Evolutionary conservation across 2,797 vertebrate genomes (phyloP).

Genomic region (Acestrorhynchus altus): DNA sequence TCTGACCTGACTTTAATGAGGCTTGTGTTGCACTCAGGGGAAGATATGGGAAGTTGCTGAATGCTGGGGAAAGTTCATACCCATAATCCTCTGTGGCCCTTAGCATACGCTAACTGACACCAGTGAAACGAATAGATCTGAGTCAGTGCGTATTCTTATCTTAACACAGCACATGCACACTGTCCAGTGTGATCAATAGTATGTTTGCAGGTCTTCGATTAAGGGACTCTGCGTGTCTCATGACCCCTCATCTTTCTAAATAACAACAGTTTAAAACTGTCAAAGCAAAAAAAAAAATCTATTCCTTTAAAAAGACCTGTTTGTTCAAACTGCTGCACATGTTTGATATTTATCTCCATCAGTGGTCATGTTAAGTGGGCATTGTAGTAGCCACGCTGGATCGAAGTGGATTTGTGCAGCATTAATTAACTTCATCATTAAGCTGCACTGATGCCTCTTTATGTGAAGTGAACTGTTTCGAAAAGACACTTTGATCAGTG

Average conservation of each 20-base stretch:
- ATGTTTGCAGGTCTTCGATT: slow-evolving; percentile 26
- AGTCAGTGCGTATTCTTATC: slow-evolving; percentile 44
- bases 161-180: slow-evolving; percentile 32
- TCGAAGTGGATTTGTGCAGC: slow-evolving; percentile 17
- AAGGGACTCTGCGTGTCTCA: neutral
- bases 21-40: slow-evolving; percentile 3
- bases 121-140: slow-evolving; percentile 7
- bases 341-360: slow-evolving; percentile 13
- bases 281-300: neutral
- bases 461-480: neutral
- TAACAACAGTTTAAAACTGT: neutral
- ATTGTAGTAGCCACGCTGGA: neutral
- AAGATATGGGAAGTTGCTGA: slow-evolving; percentile 2
- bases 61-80: slow-evolving; percentile 14
- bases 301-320: neutral
- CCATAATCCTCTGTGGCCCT: slow-evolving; percentile 6
- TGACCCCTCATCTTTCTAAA: neutral
- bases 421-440: slow-evolving; percentile 5
- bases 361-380: neutral
- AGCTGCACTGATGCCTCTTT: neutral
- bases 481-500: no score
- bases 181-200: slow-evolving; percentile 16
- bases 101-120: neutral
- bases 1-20: slow-evolving; percentile 27
- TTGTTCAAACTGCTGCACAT: slow-evolving; percentile 4